Conservation (phyloP, 2,888 invertebrate species). For the Cephus runcator region DNA sequence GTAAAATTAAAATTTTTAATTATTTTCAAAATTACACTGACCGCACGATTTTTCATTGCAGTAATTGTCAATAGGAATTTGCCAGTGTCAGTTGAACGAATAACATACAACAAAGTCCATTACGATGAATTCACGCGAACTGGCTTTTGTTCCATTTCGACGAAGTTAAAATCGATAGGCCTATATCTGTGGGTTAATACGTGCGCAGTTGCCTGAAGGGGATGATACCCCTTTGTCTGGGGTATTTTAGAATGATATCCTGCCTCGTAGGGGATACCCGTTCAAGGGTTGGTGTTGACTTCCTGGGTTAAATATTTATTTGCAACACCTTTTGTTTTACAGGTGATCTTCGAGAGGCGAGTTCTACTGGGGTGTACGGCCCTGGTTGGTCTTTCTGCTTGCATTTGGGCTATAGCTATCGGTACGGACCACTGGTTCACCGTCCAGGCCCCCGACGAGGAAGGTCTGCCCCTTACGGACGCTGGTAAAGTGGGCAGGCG, state of each 20-base stretch:
- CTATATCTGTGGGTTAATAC: too few species aligned
- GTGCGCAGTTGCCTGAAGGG: not conserved
- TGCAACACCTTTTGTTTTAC: not conserved
- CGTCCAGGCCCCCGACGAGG: constrained; percentile 62
- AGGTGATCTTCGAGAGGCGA: constrained; percentile 76
- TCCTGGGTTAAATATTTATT: not conserved
- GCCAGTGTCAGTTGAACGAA: too few species aligned
- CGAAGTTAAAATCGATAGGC: too few species aligned
- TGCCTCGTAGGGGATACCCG: too few species aligned
- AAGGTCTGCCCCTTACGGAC: constrained; percentile 47
- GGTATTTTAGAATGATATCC: too few species aligned
- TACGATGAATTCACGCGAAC: too few species aligned
- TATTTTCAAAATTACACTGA: too few species aligned
- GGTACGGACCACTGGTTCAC: constrained; percentile 81
- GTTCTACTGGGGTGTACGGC: constrained; percentile 78
- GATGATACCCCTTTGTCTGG: not conserved
- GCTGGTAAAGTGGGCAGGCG: constrained; percentile 41
- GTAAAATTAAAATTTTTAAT: too few species aligned
- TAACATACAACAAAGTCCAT: too few species aligned
- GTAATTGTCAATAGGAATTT: too few species aligned
- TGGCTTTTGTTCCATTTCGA: too few species aligned
- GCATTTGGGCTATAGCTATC: constrained; percentile 80
- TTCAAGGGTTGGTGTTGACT: not conserved
- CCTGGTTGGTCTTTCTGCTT: constrained; percentile 73
- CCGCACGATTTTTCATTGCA: too few species aligned